Base-by-base conservation (phyloP, 35 echinoderm and acorn worm species). In the Ophioderma brevispina region DNA sequence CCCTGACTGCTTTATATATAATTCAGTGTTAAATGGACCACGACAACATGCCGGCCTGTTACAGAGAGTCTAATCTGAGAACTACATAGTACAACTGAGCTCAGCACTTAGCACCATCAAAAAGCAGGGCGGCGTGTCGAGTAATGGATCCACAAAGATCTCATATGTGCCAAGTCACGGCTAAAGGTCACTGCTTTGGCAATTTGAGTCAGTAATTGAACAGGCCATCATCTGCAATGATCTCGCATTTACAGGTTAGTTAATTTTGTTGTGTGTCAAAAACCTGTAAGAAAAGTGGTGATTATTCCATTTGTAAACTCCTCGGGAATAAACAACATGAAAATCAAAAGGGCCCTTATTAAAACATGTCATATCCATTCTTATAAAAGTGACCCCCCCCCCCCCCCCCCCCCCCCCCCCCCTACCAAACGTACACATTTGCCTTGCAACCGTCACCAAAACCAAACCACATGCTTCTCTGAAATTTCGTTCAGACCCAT, bases 101-200 rank as follows among this genome's bases (percentile, higher is more conserved):
- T 94, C 97, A 23, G 94, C 97, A 31, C 85, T 99, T 31, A 76
- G 97, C 36, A 86, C 97, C 79, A 99, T 99, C 82, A 93, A 99
- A 84, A 92, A 90, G 0, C 91, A 93, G 10, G 97, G 94, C 95
- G 78, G 97, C 97, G 15, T 99, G 97, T 80, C 90, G 97, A 28
- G 97, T 99, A 64, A 99, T 99, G 90, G 97, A 99, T 55, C 97
- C 97, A 99, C 94, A 49, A 99, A 99, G 91, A 95, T 99, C 85
- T 99, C 30, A 84, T 99, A 5, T 56, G 80, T 0, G 88, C 82
- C 15, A 95, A 95, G 84, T 95, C 94, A 0, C 75, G 97, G 55
- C 81, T 99, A 52, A 78, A 91, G 31, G 94, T 99, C 92, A 99
- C 70, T 99, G 97, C 55, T 93, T 99, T 10, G 97, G 97, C 1